A percentile compares a stretch with the other conserved stretches of the same genome.
phyloP scores from a whole-genome alignment of 1,140 invertebrate genomes.

The Drosophila aff. region DNA sequence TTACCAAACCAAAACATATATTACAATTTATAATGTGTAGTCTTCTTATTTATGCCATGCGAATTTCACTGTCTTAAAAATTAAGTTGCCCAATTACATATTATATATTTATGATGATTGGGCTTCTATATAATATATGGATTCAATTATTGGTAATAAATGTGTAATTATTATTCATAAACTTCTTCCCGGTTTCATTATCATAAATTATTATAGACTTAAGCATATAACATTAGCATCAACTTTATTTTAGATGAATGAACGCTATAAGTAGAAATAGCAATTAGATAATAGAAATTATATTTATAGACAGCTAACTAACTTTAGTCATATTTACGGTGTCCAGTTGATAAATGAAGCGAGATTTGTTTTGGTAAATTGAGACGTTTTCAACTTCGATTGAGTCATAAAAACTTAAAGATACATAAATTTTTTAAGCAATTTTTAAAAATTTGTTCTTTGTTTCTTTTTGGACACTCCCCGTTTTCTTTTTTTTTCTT shows the following conservation, averaged over 20 bases:
- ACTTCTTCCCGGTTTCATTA: neutral
- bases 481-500: neutral
- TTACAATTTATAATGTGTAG: neutral
- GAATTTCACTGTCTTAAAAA: neutral
- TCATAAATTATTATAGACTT: neutral
- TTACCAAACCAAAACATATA: neutral
- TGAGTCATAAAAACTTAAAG: neutral
- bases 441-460: neutral
- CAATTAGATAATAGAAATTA: constrained; percentile 3
- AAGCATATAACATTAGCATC: neutral
- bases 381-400: neutral
- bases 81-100: neutral
- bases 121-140: neutral
- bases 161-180: constrained; percentile 12
- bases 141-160: constrained; percentile 11
- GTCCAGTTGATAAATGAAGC: constrained; percentile 3
- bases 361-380: neutral
- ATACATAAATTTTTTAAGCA: neutral
- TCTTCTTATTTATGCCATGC: neutral
- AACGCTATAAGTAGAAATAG: constrained; percentile 20
- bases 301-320: neutral
- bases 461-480: neutral
- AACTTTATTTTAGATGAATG: constrained; percentile 27
- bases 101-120: neutral
- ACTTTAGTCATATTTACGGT: constrained; percentile 4